Conservation (phyloP, 1,140 invertebrate genomes). For the Aricia agestis region DNA sequence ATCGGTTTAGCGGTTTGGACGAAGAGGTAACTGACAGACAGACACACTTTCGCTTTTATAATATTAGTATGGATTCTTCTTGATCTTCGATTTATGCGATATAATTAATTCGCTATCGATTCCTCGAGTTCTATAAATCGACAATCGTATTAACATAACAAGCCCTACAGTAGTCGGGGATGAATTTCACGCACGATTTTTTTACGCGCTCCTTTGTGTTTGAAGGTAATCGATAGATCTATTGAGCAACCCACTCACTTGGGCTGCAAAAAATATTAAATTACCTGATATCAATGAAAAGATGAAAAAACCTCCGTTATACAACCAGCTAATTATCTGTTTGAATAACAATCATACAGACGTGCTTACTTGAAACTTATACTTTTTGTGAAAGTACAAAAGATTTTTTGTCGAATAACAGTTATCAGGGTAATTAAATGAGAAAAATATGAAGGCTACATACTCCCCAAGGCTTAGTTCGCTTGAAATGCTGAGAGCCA, state of each 20-base stretch:
- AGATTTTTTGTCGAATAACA: constrained; percentile 50
- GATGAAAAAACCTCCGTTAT: constrained; percentile 62
- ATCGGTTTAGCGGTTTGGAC: too few species aligned
- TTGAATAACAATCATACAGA: constrained; percentile 64
- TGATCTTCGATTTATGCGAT: too few species aligned
- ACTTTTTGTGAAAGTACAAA: constrained; percentile 64
- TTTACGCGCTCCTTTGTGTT: background rate
- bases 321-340: constrained; percentile 68
- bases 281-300: constrained; percentile 61
- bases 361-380: constrained; percentile 65
- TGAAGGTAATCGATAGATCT: constrained; percentile 38
- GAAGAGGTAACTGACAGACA: too few species aligned
- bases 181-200: background rate
- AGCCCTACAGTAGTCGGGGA: background rate
- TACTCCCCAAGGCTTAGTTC: background rate
- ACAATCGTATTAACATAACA: background rate
- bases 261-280: constrained; percentile 71
- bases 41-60: too few species aligned
- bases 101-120: too few species aligned
- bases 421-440: constrained; percentile 46
- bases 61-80: too few species aligned
- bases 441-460: constrained; percentile 28
- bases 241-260: constrained; percentile 41
- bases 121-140: too few species aligned
- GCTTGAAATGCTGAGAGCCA: background rate